Percentiles rank a stretch among this genome's conserved stretches.
phyloP scores from a whole-genome alignment of 2,888 invertebrate species.

The Dynastes grantii region DNA sequence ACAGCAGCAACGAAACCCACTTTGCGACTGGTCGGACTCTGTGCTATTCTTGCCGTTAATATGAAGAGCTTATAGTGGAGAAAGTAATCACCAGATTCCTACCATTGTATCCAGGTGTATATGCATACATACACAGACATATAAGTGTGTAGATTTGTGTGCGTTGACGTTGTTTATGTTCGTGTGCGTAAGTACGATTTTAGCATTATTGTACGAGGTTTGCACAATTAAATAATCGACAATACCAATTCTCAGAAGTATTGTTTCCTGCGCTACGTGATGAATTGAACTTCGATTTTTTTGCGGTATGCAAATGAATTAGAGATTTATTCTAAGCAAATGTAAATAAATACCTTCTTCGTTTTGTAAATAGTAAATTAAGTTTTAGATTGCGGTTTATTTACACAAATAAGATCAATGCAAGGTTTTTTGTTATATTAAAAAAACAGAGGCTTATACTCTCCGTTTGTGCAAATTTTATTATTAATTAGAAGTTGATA shows the following conservation, averaged over 20 bases:
- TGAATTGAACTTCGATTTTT: no score
- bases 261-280: background rate
- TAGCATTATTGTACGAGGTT: background rate
- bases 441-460: no score
- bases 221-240: conserved; percentile 1
- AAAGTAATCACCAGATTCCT: conserved; percentile 57
- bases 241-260: background rate
- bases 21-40: conserved; percentile 55
- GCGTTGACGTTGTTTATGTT: background rate
- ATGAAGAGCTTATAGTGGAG: conserved; percentile 59
- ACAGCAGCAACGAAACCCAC: conserved; percentile 53
- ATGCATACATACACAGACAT: background rate
- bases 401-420: no score
- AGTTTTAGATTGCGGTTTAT: no score
- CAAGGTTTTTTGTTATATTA: no score
- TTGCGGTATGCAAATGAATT: no score
- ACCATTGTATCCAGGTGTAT: conserved; percentile 39
- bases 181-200: conserved; percentile 5
- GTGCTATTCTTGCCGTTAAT: conserved; percentile 56
- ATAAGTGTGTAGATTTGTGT: background rate
- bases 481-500: no score
- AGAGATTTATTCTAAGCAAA: no score
- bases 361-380: no score
- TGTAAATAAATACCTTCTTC: no score
- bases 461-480: no score